Evolutionary conservation across 92 coral and sea anemone species (phyloP).

Genomic region (Porites rus): DNA sequence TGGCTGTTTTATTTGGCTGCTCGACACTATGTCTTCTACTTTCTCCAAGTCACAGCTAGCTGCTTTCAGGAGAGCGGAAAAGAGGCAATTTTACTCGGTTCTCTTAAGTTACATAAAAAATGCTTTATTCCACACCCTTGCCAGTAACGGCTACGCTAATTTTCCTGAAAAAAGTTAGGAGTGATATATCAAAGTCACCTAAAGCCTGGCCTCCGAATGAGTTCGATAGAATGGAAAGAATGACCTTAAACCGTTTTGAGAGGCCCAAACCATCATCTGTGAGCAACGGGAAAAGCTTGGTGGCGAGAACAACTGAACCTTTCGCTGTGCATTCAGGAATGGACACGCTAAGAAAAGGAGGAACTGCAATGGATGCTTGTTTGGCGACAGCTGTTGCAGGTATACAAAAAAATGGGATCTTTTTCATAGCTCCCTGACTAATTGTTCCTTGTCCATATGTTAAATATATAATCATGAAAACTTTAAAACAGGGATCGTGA

Average conservation of each 20-base stretch:
- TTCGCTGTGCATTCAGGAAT: slow-evolving; percentile 86
- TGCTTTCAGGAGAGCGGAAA: too few species aligned
- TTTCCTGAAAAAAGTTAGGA: not conserved
- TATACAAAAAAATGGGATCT: not conserved
- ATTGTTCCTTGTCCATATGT: too few species aligned
- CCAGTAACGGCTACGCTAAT: not conserved
- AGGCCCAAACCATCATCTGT: slow-evolving; percentile 78
- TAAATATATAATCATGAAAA: too few species aligned
- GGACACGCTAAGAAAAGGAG: slow-evolving; percentile 80
- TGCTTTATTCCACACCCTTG: not conserved
- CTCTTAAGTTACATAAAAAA: not conserved
- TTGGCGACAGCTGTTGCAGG: slow-evolving; percentile 84
- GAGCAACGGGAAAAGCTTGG: slow-evolving; percentile 68
- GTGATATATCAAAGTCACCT: slow-evolving; percentile 63
- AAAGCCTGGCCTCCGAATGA: slow-evolving; percentile 72
- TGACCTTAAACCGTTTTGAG: slow-evolving; percentile 34
- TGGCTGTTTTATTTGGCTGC: too few species aligned
- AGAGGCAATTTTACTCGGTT: too few species aligned
- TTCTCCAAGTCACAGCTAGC: too few species aligned
- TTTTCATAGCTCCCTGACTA: too few species aligned
- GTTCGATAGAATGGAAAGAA: slow-evolving; percentile 64
- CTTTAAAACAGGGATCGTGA: too few species aligned
- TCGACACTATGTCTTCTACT: too few species aligned
- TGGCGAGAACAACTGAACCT: slow-evolving; percentile 76
- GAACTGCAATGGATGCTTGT: slow-evolving; percentile 91